Evolutionary conservation across 2,888 invertebrate genomes (phyloP), one percentile per base, ranked within the genome.

Genomic region (Eudasyphora cyanicolor): DNA sequence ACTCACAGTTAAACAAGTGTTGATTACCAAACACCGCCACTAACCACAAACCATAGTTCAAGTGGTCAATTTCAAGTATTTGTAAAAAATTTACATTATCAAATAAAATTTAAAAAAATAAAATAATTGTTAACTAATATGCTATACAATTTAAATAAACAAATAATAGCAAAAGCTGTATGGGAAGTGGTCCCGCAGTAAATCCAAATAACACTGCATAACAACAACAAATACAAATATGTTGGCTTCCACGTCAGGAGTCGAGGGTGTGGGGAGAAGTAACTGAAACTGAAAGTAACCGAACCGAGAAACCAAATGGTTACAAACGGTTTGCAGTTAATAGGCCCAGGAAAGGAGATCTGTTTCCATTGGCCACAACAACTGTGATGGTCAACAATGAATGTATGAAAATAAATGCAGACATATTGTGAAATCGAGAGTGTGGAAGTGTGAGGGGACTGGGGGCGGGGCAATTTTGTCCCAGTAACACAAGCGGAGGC

Each of bases 331-430:
- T 38, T 14, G n/a, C 45, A 45, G 45, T 12, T n/a, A n/a, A n/a
- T n/a, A n/a, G 49, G 60, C 8, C 60, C 32, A n/a, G 29, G 14
- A 29, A n/a, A 60, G 29, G n/a, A 60, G n/a, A 60, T 29, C 60
- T n/a, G 17, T 60, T 60, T 60, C 60, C n/a, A 49, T 49, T 49
- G 49, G 49, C 49, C 49, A 49, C 49, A 49, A 19, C 19, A 19
- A 19, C n/a, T 49, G n/a, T 21, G 24, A 54, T 19, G 54, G 54
- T 54, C 54, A 54, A 21, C 21, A 54, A 21, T 8, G 32, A 32
- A 32, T 32, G n/a, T n/a, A 54, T 54, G 54, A 21, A 54, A 54
- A 54, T 21, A 54, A 19, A 54, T 54, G 54, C 24, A 24, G 57
- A 27, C 57, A 57, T 1, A 57, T 57, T 57, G 57, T 27, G 57